Conservation (phyloP, 2,888 invertebrate species). For the Torymus tubicola region DNA sequence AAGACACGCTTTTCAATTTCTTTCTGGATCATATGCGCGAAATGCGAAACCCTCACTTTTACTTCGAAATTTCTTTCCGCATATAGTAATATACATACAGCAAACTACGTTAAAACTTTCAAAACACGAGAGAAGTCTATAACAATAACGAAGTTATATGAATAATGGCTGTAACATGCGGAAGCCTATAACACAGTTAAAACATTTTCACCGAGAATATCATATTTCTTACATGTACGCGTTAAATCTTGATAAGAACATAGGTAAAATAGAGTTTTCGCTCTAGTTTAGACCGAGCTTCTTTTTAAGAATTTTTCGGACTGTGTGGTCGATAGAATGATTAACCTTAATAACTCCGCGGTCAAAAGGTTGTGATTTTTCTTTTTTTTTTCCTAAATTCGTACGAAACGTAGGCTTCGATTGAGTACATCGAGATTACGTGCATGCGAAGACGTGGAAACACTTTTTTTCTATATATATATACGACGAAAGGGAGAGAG, state of each 20-base stretch:
- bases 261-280: neutral
- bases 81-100: no score
- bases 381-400: constrained; percentile 27
- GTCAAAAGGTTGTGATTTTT: neutral
- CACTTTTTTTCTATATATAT: neutral
- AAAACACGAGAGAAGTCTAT: no score
- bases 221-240: neutral
- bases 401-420: no score
- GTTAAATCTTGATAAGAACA: constrained; percentile 16
- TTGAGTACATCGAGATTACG: no score
- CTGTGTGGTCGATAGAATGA: constrained; percentile 20
- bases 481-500: no score
- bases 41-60: no score
- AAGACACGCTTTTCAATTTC: no score
- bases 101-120: no score
- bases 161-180: no score
- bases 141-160: no score
- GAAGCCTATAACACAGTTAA: neutral
- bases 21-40: no score
- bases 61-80: no score
- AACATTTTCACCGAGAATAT: neutral
- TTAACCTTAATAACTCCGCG: constrained; percentile 41
- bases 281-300: constrained; percentile 15
- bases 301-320: neutral
- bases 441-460: neutral